Base-by-base conservation (phyloP, 37 sponge, comb jelly and placozoan species). In the Haliclona indistincta region DNA sequence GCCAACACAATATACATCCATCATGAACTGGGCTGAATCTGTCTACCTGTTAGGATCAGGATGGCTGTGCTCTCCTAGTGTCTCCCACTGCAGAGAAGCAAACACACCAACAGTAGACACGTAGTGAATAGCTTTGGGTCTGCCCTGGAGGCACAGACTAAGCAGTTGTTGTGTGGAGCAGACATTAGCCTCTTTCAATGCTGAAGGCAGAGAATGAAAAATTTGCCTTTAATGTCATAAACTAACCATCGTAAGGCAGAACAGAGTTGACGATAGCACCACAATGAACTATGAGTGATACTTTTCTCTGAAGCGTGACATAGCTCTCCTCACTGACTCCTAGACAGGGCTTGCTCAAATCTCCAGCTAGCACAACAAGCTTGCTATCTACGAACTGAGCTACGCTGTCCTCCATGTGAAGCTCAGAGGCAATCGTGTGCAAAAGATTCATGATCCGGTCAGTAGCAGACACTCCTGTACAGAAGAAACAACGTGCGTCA, bases 221-320 rank as follows among this genome's bases (percentile, higher is more conserved):
- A 61, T 28, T 10, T 10, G 25, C 8, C 15, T 28, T 10, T 25
- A 25, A 49, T 20, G 13, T 17, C 13, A 49, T 17, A 1, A 33
- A 45, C 64, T 54, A 22, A 76, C 84, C 84, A 68, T 38, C n/a
- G 56, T 86, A 86, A 26, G 81, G 81, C 6, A 80, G 54, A 22
- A 67, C 76, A 43, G 44, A 35, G 40, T 75, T 77, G n/a, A 86
- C 87, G 35, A 38, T 33, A 26, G 87, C 87, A 6, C 87, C 87
- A 45, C 80, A 80, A 56, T 86, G 87, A 47, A 86, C 75, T 53
- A 86, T 66, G 32, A 73, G 53, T 67, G 74, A 75, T 39, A 68
- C 81, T 11, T 29, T 62, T 36, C 33, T 8, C 22, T 40, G 36
- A 25, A 86, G 45, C 15, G 30, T 8, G 10, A 37, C 43, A 53